phyloP scores from a whole-genome alignment of 30 jellyfish, hydroid and myxozoan genomes.

The Aurelia coerulea region DNA sequence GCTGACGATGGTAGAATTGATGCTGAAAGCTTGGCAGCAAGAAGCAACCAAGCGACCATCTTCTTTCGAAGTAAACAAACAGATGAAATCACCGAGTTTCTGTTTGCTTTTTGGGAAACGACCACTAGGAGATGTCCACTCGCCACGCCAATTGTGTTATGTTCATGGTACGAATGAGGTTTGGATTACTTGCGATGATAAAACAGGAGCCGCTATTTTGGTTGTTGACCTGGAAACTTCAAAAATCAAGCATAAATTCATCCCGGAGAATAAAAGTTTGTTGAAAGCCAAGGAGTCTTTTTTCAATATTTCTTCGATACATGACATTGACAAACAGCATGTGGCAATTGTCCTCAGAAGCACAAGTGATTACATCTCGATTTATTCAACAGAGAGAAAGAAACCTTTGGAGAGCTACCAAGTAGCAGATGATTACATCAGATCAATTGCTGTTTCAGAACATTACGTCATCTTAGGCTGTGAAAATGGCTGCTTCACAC shows the following conservation, averaged over 20 bases:
- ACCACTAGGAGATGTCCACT: slow-evolving; percentile 42
- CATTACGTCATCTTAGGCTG: slow-evolving; percentile 75
- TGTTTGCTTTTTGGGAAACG: slow-evolving; percentile 70
- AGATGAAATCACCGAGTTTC: slow-evolving; percentile 62
- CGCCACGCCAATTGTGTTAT: slow-evolving; percentile 80
- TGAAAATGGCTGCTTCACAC: slow-evolving; percentile 61
- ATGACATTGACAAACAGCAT: slow-evolving; percentile 53
- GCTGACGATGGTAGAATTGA: slow-evolving; percentile 76
- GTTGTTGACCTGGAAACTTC: slow-evolving; percentile 60
- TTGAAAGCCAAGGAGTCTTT: slow-evolving; percentile 28
- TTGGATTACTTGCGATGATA: slow-evolving; percentile 88
- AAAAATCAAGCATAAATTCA: slow-evolving; percentile 14
- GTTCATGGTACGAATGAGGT: slow-evolving; percentile 41
- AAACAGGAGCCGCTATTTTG: slow-evolving; percentile 67
- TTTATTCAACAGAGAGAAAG: slow-evolving; percentile 51
- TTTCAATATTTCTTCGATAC: slow-evolving; percentile 44
- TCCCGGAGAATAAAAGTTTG: slow-evolving; percentile 29
- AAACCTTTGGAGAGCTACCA: slow-evolving; percentile 28
- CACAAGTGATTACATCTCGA: slow-evolving; percentile 64
- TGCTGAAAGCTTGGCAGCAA: slow-evolving; percentile 80
- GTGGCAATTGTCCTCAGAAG: slow-evolving; percentile 84
- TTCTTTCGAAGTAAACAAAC: slow-evolving; percentile 54
- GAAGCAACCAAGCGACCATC: slow-evolving; percentile 82
- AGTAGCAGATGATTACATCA: slow-evolving; percentile 47
- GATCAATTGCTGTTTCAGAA: slow-evolving; percentile 58